Evolutionary conservation across 2,113 vertebrate species (phyloP).

Genomic region (Macaca mulatta): DNA sequence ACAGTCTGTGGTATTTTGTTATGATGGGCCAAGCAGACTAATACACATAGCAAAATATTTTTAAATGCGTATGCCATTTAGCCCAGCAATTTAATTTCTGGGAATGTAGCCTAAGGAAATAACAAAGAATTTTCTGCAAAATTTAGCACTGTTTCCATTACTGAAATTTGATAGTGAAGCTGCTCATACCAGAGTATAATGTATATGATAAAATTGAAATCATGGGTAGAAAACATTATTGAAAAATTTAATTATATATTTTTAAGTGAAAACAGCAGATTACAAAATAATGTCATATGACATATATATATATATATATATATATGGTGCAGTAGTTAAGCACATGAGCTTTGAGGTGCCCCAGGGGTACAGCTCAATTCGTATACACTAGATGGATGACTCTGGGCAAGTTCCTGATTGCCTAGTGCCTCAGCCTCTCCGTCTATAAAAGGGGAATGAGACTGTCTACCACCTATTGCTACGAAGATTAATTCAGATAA

Average conservation of each 20-base stretch:
- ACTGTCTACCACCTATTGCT: not conserved
- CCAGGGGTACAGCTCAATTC: not conserved
- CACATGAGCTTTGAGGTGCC: not conserved
- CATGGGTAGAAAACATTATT: not conserved
- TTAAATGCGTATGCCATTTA: not conserved
- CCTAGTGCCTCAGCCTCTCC: not conserved
- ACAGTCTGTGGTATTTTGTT: not conserved
- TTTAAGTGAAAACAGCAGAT: not conserved
- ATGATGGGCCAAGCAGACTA: not conserved
- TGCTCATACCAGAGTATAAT: not conserved
- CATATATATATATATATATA: too few relatives aligned
- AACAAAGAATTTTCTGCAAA: not conserved
- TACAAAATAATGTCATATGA: not conserved
- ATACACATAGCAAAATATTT: not conserved
- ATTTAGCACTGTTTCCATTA: not conserved
- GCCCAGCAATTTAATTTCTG: not conserved
- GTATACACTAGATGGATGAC: not conserved
- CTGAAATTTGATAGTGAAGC: not conserved
- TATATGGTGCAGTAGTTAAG: not conserved
- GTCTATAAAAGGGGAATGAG: not conserved
- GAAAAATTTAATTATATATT: not conserved
- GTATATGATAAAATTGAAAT: not conserved
- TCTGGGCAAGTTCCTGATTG: not conserved
- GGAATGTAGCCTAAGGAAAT: conserved; percentile 4
- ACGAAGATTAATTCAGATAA: not conserved